A percentile compares a stretch with the other conserved stretches of the same genome.
Evolutionary conservation across 2,888 invertebrate species (phyloP).

Genomic region (Bugulina stolonifera): DNA sequence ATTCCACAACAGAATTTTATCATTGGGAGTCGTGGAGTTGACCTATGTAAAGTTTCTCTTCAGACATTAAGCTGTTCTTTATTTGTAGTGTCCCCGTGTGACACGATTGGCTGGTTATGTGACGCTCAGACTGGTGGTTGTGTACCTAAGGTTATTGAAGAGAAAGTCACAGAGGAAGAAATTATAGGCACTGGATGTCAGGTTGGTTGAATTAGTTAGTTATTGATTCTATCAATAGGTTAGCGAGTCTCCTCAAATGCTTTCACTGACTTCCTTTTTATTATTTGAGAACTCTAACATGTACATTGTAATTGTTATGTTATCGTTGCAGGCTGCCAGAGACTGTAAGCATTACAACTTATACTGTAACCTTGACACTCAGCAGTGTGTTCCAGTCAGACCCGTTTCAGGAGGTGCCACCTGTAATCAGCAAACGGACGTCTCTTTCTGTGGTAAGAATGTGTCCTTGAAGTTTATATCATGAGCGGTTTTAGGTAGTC

Average conservation of each 20-base stretch:
- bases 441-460: conserved; percentile 3
- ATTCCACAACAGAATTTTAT: too few relatives aligned
- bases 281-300: too few relatives aligned
- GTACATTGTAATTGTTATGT: too few relatives aligned
- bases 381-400: background rate
- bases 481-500: too few relatives aligned
- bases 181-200: background rate
- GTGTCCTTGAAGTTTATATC: background rate
- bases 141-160: background rate
- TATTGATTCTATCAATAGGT: too few relatives aligned
- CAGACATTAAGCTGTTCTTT: too few relatives aligned
- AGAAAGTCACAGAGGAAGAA: background rate
- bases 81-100: background rate
- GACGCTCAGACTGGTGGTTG: background rate
- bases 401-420: background rate
- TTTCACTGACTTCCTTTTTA: too few relatives aligned
- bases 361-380: background rate
- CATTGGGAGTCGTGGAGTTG: too few relatives aligned
- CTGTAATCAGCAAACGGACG: background rate
- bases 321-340: background rate
- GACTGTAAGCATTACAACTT: conserved; percentile 25
- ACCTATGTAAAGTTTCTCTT: too few relatives aligned
- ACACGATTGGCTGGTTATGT: conserved; percentile 5
- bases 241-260: too few relatives aligned
- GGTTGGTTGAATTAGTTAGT: too few relatives aligned